phyloP scores from a whole-genome alignment of 1,140 invertebrate genomes.

The Magallana gigas region DNA sequence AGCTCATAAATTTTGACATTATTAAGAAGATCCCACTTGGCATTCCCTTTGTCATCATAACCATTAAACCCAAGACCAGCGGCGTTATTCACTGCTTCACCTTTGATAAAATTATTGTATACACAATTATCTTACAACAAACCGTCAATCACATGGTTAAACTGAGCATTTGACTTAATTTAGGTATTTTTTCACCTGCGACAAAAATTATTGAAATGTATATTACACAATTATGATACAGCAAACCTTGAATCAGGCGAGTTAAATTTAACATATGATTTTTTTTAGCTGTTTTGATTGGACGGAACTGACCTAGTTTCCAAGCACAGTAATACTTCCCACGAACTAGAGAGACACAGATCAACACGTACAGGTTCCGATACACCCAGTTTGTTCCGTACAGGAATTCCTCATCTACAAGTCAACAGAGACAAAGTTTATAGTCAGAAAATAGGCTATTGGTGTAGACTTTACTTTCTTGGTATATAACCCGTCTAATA shows the following conservation, averaged over 20 bases:
- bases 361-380: slow-evolving; percentile 88
- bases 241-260: no score
- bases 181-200: no score
- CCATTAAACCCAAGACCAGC: slow-evolving; percentile 95
- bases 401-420: slow-evolving; percentile 85
- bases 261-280: background rate
- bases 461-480: background rate
- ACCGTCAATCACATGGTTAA: no score
- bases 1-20: slow-evolving; percentile 94
- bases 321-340: slow-evolving; percentile 99
- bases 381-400: slow-evolving; percentile 83
- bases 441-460: background rate
- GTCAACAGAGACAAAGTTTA: slow-evolving; percentile 6
- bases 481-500: no score
- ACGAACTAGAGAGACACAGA: slow-evolving; percentile 84
- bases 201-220: no score
- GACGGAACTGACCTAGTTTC: slow-evolving; percentile 83
- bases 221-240: no score
- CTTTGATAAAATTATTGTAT: slow-evolving; percentile 74
- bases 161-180: no score
- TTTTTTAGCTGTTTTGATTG: background rate
- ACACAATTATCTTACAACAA: no score
- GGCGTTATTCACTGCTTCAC: slow-evolving; percentile 96
- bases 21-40: slow-evolving; percentile 91
- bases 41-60: slow-evolving; percentile 85